Evolutionary conservation across 2,888 invertebrate genomes (phyloP).

Genomic region (Leptinotarsa tumamoca): DNA sequence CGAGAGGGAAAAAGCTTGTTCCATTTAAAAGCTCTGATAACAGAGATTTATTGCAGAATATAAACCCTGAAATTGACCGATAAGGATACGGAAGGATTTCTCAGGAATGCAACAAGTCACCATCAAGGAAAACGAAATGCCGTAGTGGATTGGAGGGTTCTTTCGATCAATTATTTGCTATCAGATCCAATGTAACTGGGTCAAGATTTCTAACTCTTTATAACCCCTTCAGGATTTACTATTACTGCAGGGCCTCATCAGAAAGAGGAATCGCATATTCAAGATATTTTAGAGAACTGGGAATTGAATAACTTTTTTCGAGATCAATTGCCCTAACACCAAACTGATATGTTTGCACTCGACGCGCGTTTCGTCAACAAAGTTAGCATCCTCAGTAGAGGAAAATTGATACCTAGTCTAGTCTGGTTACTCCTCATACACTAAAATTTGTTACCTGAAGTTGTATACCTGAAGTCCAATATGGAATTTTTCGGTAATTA

Average conservation of each 20-base stretch:
- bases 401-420: no score
- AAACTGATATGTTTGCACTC: no score
- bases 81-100: slow-evolving; percentile 15
- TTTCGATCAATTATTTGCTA: slow-evolving; percentile 12
- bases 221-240: background rate
- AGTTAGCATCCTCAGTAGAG: no score
- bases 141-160: slow-evolving; percentile 17
- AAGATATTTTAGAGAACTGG: background rate
- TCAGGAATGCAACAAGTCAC: slow-evolving; percentile 25
- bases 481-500: no score
- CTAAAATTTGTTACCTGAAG: no score
- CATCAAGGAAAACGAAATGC: slow-evolving; percentile 19
- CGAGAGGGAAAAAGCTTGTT: slow-evolving; percentile 3
- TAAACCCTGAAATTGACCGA: background rate
- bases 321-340: no score
- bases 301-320: background rate
- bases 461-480: no score
- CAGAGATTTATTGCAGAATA: slow-evolving; percentile 17
- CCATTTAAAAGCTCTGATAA: slow-evolving; percentile 22
- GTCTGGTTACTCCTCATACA: no score
- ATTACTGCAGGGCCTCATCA: background rate
- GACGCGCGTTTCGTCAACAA: no score
- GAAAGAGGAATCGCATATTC: background rate
- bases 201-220: background rate
- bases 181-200: slow-evolving; percentile 3